A percentile compares a stretch with the other conserved stretches of the same genome.
These are phyloP conservation scores for Eleutherodactylus coqui DNA, from an alignment of 2,797 vertebrate species.

Conservation along the genomic window DNA sequence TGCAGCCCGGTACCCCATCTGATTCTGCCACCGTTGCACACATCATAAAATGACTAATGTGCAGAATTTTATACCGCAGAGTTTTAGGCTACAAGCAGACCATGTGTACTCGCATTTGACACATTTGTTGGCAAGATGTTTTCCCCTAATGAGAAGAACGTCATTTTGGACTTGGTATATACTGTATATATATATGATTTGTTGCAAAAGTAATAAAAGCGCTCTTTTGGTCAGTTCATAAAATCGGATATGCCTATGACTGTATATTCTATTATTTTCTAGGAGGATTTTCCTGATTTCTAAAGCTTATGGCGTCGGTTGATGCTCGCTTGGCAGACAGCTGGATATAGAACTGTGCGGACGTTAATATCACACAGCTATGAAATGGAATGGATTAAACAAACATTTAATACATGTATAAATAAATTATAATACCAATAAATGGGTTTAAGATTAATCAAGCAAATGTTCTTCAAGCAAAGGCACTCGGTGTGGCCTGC, in stretches of 20 bases:
- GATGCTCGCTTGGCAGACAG: constrained; percentile 30
- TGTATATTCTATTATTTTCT: constrained; percentile 44
- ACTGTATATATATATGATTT: constrained; percentile 5
- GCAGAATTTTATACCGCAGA: neutral
- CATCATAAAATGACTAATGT: neutral
- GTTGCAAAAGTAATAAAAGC: constrained; percentile 16
- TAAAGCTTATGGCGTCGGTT: constrained; percentile 28
- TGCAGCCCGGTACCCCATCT: neutral
- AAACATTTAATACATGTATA: neutral
- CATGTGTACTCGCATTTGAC: constrained; percentile 29
- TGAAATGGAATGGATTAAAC: constrained; percentile 35
- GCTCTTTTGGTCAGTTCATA: constrained; percentile 34
- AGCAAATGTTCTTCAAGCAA: neutral
- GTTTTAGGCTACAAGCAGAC: neutral
- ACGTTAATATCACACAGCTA: constrained; percentile 29
- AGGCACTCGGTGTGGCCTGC: neutral
- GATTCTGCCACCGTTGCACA: constrained; percentile 8
- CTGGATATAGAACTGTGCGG: constrained; percentile 1
- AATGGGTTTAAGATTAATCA: neutral
- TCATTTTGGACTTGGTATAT: neutral
- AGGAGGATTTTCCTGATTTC: constrained; percentile 19
- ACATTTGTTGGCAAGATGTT: constrained; percentile 1
- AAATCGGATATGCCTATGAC: constrained; percentile 40
- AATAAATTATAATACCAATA: neutral
- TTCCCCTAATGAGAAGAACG: neutral